Percentiles rank a stretch among this genome's conserved stretches.
Conservation (phyloP, 2,113 vertebrate genomes). For the Tachysurus vachellii region DNA sequence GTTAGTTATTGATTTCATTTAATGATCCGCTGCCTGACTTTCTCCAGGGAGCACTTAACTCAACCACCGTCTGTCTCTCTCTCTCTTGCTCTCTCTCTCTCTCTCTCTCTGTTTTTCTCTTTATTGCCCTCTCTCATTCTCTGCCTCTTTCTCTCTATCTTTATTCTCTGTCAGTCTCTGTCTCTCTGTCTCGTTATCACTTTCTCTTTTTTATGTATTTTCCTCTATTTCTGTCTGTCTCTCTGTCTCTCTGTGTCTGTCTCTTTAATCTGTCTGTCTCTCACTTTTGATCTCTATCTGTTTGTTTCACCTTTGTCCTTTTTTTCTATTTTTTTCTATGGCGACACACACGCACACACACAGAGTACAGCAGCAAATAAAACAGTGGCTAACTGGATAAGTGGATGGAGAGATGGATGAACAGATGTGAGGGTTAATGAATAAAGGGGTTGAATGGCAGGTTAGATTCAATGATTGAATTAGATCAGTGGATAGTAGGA, state of each 20-base stretch:
- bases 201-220: too few species aligned
- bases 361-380: background rate
- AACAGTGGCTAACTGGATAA: background rate
- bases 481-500: background rate
- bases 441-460: background rate
- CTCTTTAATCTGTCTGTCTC: background rate
- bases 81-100: slow-evolving; percentile 21
- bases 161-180: background rate
- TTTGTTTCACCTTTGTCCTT: background rate
- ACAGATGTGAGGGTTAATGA: background rate
- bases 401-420: background rate
- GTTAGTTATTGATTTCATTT: slow-evolving; percentile 75
- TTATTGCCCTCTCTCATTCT: background rate
- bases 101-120: background rate
- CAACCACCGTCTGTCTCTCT: slow-evolving; percentile 8
- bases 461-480: background rate
- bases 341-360: background rate
- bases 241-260: slow-evolving; percentile 11
- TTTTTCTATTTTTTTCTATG: background rate
- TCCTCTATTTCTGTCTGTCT: background rate
- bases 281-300: background rate
- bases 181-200: too few species aligned
- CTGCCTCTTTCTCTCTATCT: too few species aligned
- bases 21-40: slow-evolving; percentile 71
- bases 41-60: slow-evolving; percentile 71